These are phyloP conservation scores for Garrulus glandarius DNA, from an alignment of 2,797 vertebrate species.

Conservation along the genomic window DNA sequence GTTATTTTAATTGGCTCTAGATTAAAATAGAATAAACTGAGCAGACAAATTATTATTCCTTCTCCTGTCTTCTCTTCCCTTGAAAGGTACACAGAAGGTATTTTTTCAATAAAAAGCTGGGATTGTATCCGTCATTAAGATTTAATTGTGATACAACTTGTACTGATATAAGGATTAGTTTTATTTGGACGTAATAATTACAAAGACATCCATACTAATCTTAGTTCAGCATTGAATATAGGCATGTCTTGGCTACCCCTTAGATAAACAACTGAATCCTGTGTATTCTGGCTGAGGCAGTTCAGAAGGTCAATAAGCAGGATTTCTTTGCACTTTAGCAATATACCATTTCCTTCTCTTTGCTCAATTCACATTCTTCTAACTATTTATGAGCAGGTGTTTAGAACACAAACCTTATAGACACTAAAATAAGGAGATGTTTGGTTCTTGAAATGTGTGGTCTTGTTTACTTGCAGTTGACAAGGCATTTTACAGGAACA, in stretches of 20 bases:
- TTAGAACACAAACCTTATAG: neutral
- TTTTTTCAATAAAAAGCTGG: neutral
- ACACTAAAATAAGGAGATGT: neutral
- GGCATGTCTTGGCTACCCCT: neutral
- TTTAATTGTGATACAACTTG: neutral
- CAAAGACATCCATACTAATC: neutral
- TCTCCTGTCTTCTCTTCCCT: neutral
- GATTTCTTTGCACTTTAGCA: neutral
- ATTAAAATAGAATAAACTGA: neutral
- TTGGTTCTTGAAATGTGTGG: neutral
- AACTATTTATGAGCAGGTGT: neutral
- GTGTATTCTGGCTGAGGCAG: neutral
- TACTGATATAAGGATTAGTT: neutral
- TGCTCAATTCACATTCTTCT: neutral
- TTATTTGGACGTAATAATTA: neutral
- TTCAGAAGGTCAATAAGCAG: neutral
- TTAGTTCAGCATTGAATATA: neutral
- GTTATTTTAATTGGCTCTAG: neutral
- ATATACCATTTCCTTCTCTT: neutral
- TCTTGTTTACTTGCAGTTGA: constrained; percentile 37
- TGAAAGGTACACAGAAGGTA: neutral
- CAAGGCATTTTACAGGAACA: constrained; percentile 40
- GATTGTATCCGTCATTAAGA: neutral
- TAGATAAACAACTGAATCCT: neutral
- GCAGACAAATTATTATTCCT: neutral